phyloP scores from a whole-genome alignment of 2,888 invertebrate genomes.

The Plutella xylostella region DNA sequence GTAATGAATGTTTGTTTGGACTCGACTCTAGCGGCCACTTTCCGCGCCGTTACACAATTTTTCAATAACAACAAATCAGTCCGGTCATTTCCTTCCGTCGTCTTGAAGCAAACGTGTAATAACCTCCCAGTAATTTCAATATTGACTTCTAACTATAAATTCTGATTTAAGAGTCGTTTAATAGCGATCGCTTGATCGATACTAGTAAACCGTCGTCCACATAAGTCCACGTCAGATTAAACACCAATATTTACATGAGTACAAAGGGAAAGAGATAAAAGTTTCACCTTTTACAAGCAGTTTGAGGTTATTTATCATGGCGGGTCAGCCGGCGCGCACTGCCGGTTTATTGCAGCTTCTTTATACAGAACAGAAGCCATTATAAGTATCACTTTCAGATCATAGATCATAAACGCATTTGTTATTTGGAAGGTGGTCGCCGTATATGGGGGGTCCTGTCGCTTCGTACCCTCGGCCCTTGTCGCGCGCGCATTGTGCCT shows the following conservation, averaged over 20 bases:
- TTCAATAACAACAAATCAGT: too few relatives aligned
- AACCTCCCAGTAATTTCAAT: too few relatives aligned
- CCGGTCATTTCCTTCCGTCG: too few relatives aligned
- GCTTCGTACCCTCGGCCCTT: conserved; percentile 35
- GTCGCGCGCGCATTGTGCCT: conserved; percentile 54
- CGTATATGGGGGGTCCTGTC: conserved; percentile 58
- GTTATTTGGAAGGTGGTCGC: conserved; percentile 42
- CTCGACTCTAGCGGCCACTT: too few relatives aligned
- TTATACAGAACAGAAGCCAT: conserved; percentile 69
- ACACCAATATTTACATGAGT: conserved; percentile 56
- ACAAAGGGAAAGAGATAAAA: conserved; percentile 52
- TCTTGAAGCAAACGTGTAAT: too few relatives aligned
- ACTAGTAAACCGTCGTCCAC: conserved; percentile 15
- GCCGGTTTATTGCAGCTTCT: conserved; percentile 54
- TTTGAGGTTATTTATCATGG: conserved; percentile 64
- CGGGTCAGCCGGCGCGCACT: conserved; percentile 30
- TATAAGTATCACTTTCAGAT: conserved; percentile 69
- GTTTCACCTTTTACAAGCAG: conserved; percentile 62
- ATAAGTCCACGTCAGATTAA: conserved; percentile 47
- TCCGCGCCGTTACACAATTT: too few relatives aligned
- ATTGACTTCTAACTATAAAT: too few relatives aligned
- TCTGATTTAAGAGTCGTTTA: too few relatives aligned
- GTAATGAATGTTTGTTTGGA: too few relatives aligned
- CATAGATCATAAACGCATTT: conserved; percentile 68
- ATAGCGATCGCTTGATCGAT: conserved; percentile 25